These are phyloP conservation scores for Rhagoletis zephyria DNA, from an alignment of 1,140 invertebrate species.

Conservation along the genomic window DNA sequence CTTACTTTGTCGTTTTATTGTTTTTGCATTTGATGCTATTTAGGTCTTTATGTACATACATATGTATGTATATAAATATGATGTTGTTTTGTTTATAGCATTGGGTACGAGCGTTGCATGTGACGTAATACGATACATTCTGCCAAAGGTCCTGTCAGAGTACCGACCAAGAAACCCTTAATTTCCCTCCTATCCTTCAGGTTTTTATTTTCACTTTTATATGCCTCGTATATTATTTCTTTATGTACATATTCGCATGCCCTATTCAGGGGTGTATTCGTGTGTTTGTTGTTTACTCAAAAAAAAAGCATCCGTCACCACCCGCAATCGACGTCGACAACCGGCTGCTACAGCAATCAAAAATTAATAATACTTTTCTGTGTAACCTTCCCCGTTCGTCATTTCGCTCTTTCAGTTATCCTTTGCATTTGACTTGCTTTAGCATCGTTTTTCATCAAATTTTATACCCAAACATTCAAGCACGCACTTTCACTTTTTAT, in stretches of 20 bases:
- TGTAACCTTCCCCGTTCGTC: not conserved
- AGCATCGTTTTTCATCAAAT: slow-evolving; percentile 17
- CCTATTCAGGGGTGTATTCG: not conserved
- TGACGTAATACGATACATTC: slow-evolving; percentile 37
- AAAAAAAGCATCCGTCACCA: not conserved
- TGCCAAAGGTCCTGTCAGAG: not conserved
- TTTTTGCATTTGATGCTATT: too few relatives aligned
- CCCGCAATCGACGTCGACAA: slow-evolving; percentile 6
- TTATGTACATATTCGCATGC: not conserved
- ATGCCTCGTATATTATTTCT: not conserved
- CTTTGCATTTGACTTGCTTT: not conserved
- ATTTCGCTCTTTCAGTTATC: not conserved
- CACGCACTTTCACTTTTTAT: slow-evolving; percentile 11
- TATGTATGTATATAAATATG: too few relatives aligned
- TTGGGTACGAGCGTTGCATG: not conserved
- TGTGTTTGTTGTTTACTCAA: not conserved
- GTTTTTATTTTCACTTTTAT: slow-evolving; percentile 43
- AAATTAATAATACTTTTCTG: slow-evolving; percentile 43
- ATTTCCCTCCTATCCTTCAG: slow-evolving; percentile 25
- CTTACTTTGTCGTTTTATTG: too few relatives aligned
- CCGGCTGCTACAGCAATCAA: slow-evolving; percentile 51
- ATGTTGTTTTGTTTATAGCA: not conserved
- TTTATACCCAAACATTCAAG: slow-evolving; percentile 1
- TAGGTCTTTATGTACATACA: too few relatives aligned
- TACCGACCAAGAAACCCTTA: not conserved